Evolutionary conservation across 2,113 vertebrate genomes (phyloP), one percentile per base, ranked within the genome.

Genomic region (Colinus virginianus): DNA sequence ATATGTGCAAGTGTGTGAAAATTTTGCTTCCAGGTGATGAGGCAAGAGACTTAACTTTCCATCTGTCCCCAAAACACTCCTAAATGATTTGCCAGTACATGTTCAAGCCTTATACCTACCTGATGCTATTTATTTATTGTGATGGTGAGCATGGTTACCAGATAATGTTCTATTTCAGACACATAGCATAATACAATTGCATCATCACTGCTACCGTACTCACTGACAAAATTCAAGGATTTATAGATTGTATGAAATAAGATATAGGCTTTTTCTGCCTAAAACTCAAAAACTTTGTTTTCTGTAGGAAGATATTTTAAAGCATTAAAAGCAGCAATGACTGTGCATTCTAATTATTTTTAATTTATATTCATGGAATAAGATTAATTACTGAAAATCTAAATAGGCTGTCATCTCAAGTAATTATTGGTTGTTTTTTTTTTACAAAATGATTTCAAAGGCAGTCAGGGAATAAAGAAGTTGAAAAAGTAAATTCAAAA

Each of bases 21-120:
- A 92, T 94, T 89, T 87, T 66, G 21, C 42, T 80, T 83, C 20
- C 26, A 87, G 56, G 3, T 69, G 43, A 67, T 93, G 70, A 93
- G 6, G 53, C 78, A 94, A 95, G 53, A 87, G 32, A 22, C 23
- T 61, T 76, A 38, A 77, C 20, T 78, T 70, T 87, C 45, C 49
- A 59, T 62, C 49, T 53, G 22, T 85, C 23, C 42, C 30, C 74
- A 64, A 32, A 4, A 70, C 38, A 78, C 34, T 86, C 42, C 32
- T 67, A 79, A 85, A 45, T 83, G 45, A 70, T 93, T 90, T 83
- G 56, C 26, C 51, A 68, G 38, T 75, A 88, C 86, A 48, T 93
- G 72, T 56, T 74, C 38, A 70, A 74, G n/a, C 1, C 67, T 85
- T 80, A 51, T 48, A 80, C 17, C 18, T 51, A 84, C 64, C 43